Percentiles rank a stretch among this genome's conserved stretches.
phyloP scores from a whole-genome alignment of 2,113 vertebrate species.

The Mesembrinibis cayennensis region DNA sequence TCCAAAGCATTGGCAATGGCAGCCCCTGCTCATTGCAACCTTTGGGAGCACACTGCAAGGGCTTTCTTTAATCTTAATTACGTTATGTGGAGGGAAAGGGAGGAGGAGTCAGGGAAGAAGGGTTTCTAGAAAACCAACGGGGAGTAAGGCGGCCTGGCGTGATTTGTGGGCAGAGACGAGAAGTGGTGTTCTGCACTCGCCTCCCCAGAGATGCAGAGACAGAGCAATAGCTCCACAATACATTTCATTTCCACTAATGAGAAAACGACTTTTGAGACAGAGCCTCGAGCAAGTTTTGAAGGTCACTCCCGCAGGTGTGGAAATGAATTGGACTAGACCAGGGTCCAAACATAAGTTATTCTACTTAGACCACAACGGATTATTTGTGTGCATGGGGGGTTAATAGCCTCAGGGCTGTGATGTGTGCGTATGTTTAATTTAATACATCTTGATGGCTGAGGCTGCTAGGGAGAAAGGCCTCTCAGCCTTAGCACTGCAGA shows the following conservation, averaged over 20 bases:
- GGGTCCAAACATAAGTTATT: not conserved
- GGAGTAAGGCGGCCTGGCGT: not conserved
- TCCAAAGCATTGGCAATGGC: not conserved
- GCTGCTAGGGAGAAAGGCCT: not conserved
- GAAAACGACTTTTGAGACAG: not conserved
- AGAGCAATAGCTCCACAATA: not conserved
- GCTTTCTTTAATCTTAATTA: not conserved
- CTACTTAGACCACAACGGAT: not conserved
- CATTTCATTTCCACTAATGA: not conserved
- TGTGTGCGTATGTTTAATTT: not conserved
- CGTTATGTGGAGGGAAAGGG: rapidly evolving
- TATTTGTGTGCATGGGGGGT: not conserved
- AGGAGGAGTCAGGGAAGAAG: not conserved
- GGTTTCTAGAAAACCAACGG: not conserved
- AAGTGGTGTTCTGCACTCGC: not conserved
- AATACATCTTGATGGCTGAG: not conserved
- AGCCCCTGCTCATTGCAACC: not conserved
- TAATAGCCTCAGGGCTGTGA: not conserved
- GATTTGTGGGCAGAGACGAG: not conserved
- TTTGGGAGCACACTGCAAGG: not conserved
- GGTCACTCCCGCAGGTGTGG: conserved; percentile 31
- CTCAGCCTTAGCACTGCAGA: not conserved
- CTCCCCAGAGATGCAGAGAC: not conserved
- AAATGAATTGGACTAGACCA: not conserved
- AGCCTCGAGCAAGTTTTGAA: conserved; percentile 32